Base-by-base conservation (phyloP, 2,888 invertebrate species). In the Diadegma fenestrale region DNA sequence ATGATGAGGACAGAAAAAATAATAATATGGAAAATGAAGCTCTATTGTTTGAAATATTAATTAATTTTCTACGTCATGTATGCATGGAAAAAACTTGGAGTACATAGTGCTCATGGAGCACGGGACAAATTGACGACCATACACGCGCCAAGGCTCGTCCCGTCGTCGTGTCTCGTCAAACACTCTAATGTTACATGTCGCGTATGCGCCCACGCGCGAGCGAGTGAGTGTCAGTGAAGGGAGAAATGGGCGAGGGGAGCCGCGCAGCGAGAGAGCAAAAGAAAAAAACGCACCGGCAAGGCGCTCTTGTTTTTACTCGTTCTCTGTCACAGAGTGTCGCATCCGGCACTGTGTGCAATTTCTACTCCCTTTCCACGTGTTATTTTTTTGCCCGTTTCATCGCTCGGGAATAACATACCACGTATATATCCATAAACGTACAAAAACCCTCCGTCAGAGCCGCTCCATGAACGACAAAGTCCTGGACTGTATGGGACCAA, bases 231-330 rank as follows among this genome's bases (percentile, higher is more conserved):
- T 68, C 79, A 54, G 71, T 71, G 61, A 63, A 79, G 73, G 83
- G 41, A 78, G 64, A 80, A 88, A 84, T 73, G 75, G 81, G 79
- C 61, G 61, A 61, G 76, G 77, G 83, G 80, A 84, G 84, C 80
- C 63, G 54, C 63, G 54, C 75, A 82, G 84, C 80, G 48, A 63
- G 63, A 83, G 84, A 81, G 69, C 14, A 51, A 37, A 71, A 71
- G 33, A 54, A 71, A 22, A 73, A 73, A 61, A 37, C 33, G 17
- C 45, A 22, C 19, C 33, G 63, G 37, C 43, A 33, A 80, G 43
- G 51, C 61, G 64, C 69, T 75, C 66, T 64, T 69, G 83, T 80
- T 84, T 84, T 80, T 84, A 78, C 68, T 26, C n/a, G 10, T 22
- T 43, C 75, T 75, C 63, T 30, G 75, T 61, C 75, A 75, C 75